Evolutionary conservation across 2,888 invertebrate genomes (phyloP).

Genomic region (Idaea dimidiata): DNA sequence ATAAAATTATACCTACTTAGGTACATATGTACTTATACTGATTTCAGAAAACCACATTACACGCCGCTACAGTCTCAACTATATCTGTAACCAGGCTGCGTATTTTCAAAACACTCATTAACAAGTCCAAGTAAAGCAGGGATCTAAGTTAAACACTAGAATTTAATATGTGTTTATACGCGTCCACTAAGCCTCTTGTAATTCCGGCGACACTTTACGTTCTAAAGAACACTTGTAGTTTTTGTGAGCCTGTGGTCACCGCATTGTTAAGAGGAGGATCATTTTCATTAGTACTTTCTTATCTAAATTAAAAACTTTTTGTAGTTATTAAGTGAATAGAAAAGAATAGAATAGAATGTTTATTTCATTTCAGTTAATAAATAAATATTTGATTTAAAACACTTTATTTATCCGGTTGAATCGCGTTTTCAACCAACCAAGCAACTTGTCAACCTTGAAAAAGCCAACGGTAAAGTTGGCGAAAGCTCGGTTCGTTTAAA

Average conservation of each 20-base stretch:
- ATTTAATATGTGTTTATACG: constrained; percentile 49
- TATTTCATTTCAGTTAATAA: too few species aligned
- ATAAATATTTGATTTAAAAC: too few species aligned
- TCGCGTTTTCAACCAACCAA: too few species aligned
- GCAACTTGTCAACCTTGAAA: too few species aligned
- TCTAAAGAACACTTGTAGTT: constrained; percentile 74
- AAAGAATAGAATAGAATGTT: too few species aligned
- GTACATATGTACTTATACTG: not conserved
- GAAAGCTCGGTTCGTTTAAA: too few species aligned
- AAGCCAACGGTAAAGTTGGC: too few species aligned
- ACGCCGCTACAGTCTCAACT: constrained; percentile 14
- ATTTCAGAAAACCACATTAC: not conserved
- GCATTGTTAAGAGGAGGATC: constrained; percentile 65
- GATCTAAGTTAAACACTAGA: constrained; percentile 28
- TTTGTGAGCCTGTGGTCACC: constrained; percentile 73
- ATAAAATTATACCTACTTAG: too few species aligned
- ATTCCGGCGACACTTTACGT: constrained; percentile 60
- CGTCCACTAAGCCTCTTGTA: constrained; percentile 59
- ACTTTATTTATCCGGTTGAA: too few species aligned
- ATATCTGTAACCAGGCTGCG: not conserved
- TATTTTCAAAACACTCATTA: not conserved
- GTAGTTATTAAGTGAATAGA: too few species aligned
- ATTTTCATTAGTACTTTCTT: constrained; percentile 20
- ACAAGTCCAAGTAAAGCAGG: constrained; percentile 3
- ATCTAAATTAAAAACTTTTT: not conserved